Evolutionary conservation across 1,140 invertebrate genomes (phyloP).

Genomic region (Bombus polaris): DNA sequence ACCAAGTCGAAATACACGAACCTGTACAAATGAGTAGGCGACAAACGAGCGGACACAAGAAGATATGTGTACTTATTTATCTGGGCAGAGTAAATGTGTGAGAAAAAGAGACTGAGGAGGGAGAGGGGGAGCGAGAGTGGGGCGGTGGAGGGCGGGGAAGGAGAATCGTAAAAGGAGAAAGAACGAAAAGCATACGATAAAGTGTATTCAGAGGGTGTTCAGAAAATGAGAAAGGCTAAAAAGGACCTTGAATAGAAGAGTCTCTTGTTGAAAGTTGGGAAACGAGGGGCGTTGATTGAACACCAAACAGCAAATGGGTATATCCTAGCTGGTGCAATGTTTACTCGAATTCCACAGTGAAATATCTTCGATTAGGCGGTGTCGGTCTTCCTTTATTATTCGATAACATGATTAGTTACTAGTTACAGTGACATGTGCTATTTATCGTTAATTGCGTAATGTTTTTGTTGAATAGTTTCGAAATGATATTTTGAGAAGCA

Average conservation of each 20-base stretch:
- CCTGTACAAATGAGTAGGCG: too few relatives aligned
- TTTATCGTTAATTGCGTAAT: neutral
- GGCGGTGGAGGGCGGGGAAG: neutral
- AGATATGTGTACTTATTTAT: neutral
- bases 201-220: neutral
- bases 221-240: neutral
- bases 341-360: slow-evolving; percentile 55
- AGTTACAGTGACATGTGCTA: neutral
- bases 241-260: neutral
- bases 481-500: neutral
- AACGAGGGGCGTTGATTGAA: slow-evolving; percentile 61
- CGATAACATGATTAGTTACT: neutral
- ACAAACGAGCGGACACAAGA: neutral
- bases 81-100: neutral
- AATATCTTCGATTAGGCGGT: slow-evolving; percentile 59
- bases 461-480: neutral
- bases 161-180: neutral
- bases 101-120: neutral
- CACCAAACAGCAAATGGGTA: slow-evolving; percentile 42
- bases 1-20: neutral
- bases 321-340: slow-evolving; percentile 64
- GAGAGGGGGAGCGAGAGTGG: neutral
- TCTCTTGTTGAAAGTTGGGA: slow-evolving; percentile 6
- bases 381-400: slow-evolving; percentile 33
- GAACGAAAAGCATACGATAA: neutral